phyloP scores from a whole-genome alignment of 2,113 vertebrate genomes.

The Australoheros scitulus region DNA sequence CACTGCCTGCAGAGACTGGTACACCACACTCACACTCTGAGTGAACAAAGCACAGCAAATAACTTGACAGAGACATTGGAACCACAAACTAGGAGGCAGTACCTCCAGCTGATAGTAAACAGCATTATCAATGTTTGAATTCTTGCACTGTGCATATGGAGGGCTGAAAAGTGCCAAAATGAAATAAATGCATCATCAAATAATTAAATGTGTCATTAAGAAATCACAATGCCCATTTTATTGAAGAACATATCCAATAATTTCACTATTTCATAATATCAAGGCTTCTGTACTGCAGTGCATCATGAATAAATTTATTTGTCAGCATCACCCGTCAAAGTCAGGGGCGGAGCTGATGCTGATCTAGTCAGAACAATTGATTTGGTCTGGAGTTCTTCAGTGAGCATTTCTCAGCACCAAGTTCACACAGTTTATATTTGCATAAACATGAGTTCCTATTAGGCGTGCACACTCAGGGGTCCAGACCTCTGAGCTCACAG shows the following conservation, averaged over 20 bases:
- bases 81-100: not conserved
- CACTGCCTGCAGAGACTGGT: not conserved
- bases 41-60: not conserved
- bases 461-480: no score
- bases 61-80: not conserved
- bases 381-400: no score
- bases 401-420: no score
- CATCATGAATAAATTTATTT: no score
- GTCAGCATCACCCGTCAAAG: no score
- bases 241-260: no score
- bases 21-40: not conserved
- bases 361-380: no score
- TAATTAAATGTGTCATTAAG: not conserved
- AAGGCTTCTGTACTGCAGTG: no score
- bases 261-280: no score
- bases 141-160: rapidly evolving
- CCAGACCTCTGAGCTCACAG: not conserved
- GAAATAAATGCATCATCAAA: not conserved
- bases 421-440: no score
- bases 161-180: not conserved
- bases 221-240: not conserved
- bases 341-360: no score
- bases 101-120: not conserved
- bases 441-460: no score
- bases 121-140: not conserved